Percentiles rank a stretch among this genome's conserved stretches.
phyloP scores from a whole-genome alignment of 2,888 invertebrate species.

The Protonemura montana region DNA sequence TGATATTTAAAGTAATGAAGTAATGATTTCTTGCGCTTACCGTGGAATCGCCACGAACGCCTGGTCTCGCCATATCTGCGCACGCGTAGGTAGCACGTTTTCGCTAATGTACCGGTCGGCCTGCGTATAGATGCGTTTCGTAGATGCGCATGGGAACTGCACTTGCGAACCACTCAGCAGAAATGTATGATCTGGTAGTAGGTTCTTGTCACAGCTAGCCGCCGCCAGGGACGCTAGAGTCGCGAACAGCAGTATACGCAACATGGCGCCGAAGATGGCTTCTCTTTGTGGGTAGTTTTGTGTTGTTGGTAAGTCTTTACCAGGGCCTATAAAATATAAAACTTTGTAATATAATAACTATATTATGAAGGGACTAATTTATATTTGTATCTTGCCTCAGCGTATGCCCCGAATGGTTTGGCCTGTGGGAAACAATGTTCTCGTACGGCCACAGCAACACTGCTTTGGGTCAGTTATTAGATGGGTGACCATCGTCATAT shows the following conservation, averaged over 20 bases:
- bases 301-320: background rate
- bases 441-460: too few species aligned
- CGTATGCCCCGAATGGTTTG: too few species aligned
- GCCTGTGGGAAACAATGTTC: too few species aligned
- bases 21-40: slow-evolving; percentile 50
- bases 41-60: slow-evolving; percentile 67
- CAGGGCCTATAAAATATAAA: background rate
- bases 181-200: slow-evolving; percentile 54
- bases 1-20: too few species aligned
- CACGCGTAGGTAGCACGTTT: slow-evolving; percentile 68
- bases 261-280: background rate
- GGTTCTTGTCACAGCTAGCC: slow-evolving; percentile 53
- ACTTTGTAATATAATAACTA: too few species aligned
- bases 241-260: background rate
- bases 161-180: slow-evolving; percentile 60
- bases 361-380: too few species aligned
- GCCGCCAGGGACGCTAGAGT: slow-evolving; percentile 50
- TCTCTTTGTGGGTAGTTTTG: background rate
- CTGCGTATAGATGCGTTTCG: slow-evolving; percentile 66
- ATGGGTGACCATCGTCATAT: too few species aligned
- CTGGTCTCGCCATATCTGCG: slow-evolving; percentile 66
- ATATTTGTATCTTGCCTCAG: too few species aligned
- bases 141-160: slow-evolving; percentile 67
- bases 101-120: slow-evolving; percentile 66
- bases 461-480: too few species aligned